Base-by-base conservation (phyloP, 2,797 vertebrate species). In the Erpetoichthys calabaricus region DNA sequence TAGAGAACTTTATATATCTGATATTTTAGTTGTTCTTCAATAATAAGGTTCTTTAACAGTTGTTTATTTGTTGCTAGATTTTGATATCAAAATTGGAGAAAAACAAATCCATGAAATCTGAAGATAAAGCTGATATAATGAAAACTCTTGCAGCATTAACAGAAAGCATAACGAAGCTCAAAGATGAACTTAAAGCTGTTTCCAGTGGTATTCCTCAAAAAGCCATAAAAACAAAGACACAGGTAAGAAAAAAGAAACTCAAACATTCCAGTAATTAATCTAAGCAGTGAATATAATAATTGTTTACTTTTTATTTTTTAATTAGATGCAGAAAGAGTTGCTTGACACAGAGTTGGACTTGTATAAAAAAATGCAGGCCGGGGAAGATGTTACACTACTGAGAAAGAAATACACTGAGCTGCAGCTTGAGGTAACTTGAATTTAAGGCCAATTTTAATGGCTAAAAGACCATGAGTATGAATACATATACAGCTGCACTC, bases 71-170 rank as follows among this genome's bases (percentile, higher is more conserved):
- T 51, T 0, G 56, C 47, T 68, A 98, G 94, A 89, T 98, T 72
- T 80, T 98, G 65, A 97, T 99, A 74, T 91, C 89, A 71, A 98
- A 91, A 77, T 70, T 99, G 61, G 96, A 98, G 73, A 98, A 95
- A 75, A 98, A 96, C 70, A 97, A 95, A 84, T 53, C 75, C 5
- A 91, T 94, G 82, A 98, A 94, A 68, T 79, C 82, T 5, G 94
- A 98, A 72, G 94, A 98, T 64, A 97, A 97, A 80, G 83, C 91
- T 50, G 92, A 91, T 80, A 91, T 98, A 62, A 94, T 94, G 91
- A 90, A 90, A 75, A 94, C 92, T 1, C 73, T 97, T 73, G 84
- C 83, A 61, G 78, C 71, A 9, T 83, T 99, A 60, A 94, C 91
- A 56, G 90, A 93, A 64, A 92, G 84, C 76, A 99, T 98, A 75